A percentile compares a stretch with the other conserved stretches of the same genome.
phyloP scores from a whole-genome alignment of 30 jellyfish, hydroid and myxozoan species.

The Aurelia coerulea region DNA sequence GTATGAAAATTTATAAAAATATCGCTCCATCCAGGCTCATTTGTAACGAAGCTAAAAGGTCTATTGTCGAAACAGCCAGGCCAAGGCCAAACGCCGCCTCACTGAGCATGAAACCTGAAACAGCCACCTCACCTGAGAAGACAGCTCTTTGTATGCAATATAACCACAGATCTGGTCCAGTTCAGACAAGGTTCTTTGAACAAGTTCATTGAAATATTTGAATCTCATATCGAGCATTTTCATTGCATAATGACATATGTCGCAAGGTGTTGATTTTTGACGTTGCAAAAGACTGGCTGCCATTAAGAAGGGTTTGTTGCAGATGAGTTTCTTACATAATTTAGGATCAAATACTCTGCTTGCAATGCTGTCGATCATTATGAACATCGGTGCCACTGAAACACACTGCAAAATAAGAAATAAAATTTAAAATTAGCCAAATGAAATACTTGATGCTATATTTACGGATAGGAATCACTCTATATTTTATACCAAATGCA shows the following conservation, averaged over 20 bases:
- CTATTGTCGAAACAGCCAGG: no score
- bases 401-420: conserved; percentile 34
- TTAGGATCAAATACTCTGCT: conserved; percentile 1
- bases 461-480: no score
- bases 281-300: background rate
- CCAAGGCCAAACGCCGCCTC: no score
- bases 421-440: no score
- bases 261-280: conserved; percentile 10
- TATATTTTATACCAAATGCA: no score
- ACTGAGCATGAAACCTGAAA: no score
- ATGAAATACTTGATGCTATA: no score
- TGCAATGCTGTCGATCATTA: background rate
- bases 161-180: background rate
- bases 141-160: conserved; percentile 10
- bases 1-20: no score
- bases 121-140: background rate
- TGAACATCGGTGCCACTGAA: conserved; percentile 26
- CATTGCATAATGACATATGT: conserved; percentile 14
- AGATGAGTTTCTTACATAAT: conserved; percentile 9
- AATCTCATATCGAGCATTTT: conserved; percentile 8
- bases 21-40: no score
- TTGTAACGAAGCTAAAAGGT: no score
- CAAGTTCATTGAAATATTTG: conserved; percentile 1
- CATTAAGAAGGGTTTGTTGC: conserved; percentile 26
- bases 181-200: background rate